A percentile compares a stretch with the other conserved stretches of the same genome.
These are phyloP conservation scores for Silvanus unidentatus DNA, from an alignment of 2,888 invertebrate genomes.

Conservation along the genomic window DNA sequence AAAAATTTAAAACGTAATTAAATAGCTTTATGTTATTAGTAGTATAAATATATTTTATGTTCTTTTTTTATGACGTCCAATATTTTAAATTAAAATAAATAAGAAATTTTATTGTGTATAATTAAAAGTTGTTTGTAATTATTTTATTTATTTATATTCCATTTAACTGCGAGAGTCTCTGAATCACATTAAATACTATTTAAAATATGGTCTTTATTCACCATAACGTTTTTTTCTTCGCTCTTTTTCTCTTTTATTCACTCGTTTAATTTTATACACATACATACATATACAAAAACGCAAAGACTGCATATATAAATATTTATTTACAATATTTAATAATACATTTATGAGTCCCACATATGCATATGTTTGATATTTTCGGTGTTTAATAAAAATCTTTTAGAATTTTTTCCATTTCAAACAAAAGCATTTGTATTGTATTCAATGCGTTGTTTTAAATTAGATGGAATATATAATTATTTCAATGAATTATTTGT, in stretches of 20 bases:
- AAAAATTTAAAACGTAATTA: conserved; percentile 2
- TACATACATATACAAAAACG: neutral
- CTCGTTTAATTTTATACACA: neutral
- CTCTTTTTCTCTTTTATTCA: neutral
- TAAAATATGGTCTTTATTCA: neutral
- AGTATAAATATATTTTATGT: conserved; percentile 6
- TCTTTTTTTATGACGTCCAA: conserved; percentile 10
- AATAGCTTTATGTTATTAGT: conserved; percentile 2
- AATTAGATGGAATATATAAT: neutral
- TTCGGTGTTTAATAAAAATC: neutral
- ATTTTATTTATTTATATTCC: conserved; percentile 14
- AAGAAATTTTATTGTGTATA: conserved; percentile 13
- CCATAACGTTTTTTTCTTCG: no score
- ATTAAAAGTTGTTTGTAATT: conserved; percentile 14
- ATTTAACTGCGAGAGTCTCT: conserved; percentile 11
- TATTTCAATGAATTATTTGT: neutral
- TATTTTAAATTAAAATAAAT: conserved; percentile 16
- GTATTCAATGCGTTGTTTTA: neutral
- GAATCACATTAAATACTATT: conserved; percentile 3
- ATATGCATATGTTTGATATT: no score
- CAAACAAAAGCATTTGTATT: neutral
- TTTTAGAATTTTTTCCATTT: neutral
- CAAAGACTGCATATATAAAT: neutral
- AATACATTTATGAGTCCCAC: neutral
- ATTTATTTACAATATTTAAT: conserved; percentile 2